Evolutionary conservation across 1,140 invertebrate genomes (phyloP).

Genomic region (Hermetia illucens): DNA sequence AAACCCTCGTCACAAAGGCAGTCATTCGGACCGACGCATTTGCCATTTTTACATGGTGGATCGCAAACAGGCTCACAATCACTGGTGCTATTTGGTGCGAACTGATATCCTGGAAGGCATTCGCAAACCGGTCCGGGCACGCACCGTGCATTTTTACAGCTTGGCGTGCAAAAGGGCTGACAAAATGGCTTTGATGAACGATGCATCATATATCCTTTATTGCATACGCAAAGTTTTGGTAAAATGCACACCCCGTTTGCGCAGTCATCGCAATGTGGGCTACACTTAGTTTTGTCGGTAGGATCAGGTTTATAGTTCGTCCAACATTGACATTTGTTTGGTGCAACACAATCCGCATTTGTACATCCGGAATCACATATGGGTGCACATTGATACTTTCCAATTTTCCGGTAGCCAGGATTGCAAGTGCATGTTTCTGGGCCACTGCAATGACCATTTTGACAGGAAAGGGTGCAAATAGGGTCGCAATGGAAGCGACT

Average conservation of each 20-base stretch:
- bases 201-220: neutral
- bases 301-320: neutral
- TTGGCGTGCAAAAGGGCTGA: constrained; percentile 18
- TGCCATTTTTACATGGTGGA: constrained; percentile 1
- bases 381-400: constrained; percentile 31
- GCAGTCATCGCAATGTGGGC: neutral
- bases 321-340: constrained; percentile 2
- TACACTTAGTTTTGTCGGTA: neutral
- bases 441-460: too few species aligned
- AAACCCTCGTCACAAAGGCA: constrained; percentile 1
- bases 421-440: too few species aligned
- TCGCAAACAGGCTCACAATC: constrained; percentile 1
- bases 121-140: constrained; percentile 31
- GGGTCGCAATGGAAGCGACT: too few species aligned
- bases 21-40: constrained; percentile 1
- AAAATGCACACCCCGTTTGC: constrained; percentile 8
- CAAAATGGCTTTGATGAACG: constrained; percentile 10
- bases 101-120: constrained; percentile 25
- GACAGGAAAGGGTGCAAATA: too few species aligned
- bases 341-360: constrained; percentile 1
- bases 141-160: constrained; percentile 30
- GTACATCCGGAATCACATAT: constrained; percentile 24
- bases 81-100: neutral
- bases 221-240: neutral
- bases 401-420: too few species aligned